Evolutionary conservation across 2,888 invertebrate species (phyloP).

Genomic region (Drepanosiphum platanoidis): DNA sequence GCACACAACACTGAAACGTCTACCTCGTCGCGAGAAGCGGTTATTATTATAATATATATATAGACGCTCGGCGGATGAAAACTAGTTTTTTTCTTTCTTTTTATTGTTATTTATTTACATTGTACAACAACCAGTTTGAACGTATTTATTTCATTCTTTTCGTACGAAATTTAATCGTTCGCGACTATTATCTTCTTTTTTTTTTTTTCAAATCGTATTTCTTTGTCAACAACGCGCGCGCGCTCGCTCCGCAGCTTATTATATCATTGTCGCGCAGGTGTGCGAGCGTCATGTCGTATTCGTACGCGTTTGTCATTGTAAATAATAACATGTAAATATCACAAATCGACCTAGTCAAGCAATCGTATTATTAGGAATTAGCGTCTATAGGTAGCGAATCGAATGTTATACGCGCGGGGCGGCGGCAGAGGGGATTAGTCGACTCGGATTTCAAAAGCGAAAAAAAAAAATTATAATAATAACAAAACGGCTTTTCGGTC

Average conservation of each 20-base stretch:
- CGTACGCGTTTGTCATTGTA: neutral
- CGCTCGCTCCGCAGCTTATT: neutral
- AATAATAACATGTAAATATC: conserved; percentile 45
- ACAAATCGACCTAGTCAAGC: conserved; percentile 59
- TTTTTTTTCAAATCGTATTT: no score
- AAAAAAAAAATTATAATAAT: no score
- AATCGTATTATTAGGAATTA: conserved; percentile 56
- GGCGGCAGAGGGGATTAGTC: neutral
- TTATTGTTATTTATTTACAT: neutral
- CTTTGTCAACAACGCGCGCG: neutral
- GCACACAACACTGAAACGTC: neutral
- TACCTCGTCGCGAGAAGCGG: neutral
- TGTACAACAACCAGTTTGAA: neutral
- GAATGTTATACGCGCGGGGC: neutral
- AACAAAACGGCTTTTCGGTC: no score
- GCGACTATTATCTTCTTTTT: no score
- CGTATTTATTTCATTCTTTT: neutral
- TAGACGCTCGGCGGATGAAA: neutral
- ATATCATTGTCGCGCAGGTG: neutral
- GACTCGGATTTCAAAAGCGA: neutral
- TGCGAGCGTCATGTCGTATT: neutral
- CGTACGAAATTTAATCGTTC: neutral
- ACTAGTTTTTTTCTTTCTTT: neutral
- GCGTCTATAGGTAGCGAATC: conserved; percentile 8
- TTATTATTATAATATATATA: neutral